A percentile compares a stretch with the other conserved stretches of the same genome.
Evolutionary conservation across 2,888 invertebrate genomes (phyloP).

Genomic region (Trachelus iudaicus): DNA sequence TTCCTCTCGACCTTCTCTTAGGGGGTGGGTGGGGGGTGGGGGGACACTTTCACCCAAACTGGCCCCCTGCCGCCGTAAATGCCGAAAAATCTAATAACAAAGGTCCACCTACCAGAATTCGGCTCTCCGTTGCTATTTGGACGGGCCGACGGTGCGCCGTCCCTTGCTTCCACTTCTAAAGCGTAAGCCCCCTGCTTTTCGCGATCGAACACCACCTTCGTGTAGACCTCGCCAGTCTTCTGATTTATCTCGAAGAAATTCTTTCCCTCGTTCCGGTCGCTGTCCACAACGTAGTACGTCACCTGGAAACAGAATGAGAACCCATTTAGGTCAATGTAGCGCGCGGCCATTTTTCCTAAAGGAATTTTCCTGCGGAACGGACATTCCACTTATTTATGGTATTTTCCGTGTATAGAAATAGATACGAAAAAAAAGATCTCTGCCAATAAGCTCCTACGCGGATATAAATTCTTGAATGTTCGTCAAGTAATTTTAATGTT

Average conservation of each 20-base stretch:
- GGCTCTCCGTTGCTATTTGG: conserved; percentile 94
- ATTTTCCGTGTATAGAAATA: no score
- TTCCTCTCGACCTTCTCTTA: no score
- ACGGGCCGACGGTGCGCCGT: conserved; percentile 95
- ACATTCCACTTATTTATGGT: no score
- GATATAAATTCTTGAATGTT: no score
- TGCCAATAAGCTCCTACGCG: no score
- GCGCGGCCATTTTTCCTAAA: background rate
- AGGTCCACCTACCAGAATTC: conserved; percentile 84
- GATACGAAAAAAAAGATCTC: no score
- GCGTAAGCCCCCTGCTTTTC: conserved; percentile 98
- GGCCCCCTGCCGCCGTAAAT: no score
- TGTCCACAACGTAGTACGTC: conserved; percentile 93
- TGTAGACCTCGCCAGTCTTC: conserved; percentile 95
- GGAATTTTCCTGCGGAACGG: background rate
- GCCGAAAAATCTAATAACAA: no score
- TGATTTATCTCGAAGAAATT: conserved; percentile 97
- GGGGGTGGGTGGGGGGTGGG: no score
- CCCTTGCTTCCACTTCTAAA: conserved; percentile 95
- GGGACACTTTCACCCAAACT: no score
- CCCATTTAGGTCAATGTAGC: background rate
- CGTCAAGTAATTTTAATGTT: no score
- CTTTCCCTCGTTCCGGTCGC: conserved; percentile 91
- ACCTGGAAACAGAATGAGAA: conserved; percentile 72
- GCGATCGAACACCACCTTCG: conserved; percentile 95